Evolutionary conservation across 2,888 invertebrate genomes (phyloP).

Genomic region (Phaedon cochleariae): DNA sequence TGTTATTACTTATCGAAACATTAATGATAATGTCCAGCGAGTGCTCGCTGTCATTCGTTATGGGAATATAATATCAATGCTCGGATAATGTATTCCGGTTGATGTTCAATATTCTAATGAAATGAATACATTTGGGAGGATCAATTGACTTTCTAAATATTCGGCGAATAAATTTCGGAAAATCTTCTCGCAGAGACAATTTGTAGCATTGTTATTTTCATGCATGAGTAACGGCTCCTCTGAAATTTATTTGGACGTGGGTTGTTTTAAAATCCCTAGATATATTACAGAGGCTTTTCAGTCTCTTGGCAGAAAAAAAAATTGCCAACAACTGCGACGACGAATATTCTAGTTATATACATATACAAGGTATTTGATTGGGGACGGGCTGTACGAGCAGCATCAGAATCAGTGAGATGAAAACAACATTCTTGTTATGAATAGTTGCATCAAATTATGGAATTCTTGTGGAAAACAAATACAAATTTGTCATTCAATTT

Average conservation of each 20-base stretch:
- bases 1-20: too few relatives aligned
- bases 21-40: conserved; percentile 16
- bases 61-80: background rate
- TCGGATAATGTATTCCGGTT: background rate
- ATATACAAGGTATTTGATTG: too few relatives aligned
- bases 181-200: conserved; percentile 22
- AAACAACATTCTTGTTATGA: too few relatives aligned
- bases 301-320: background rate
- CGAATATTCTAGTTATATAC: background rate
- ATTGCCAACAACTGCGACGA: background rate
- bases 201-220: conserved; percentile 26
- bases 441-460: too few relatives aligned
- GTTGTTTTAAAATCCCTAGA: conserved; percentile 22
- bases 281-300: conserved; percentile 19
- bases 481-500: too few relatives aligned
- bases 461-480: too few relatives aligned
- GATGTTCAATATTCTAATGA: background rate
- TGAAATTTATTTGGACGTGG: conserved; percentile 24
- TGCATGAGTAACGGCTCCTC: conserved; percentile 21
- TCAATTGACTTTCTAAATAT: conserved; percentile 17
- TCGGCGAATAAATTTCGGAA: conserved; percentile 11
- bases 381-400: too few relatives aligned
- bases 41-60: background rate
- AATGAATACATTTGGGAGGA: conserved; percentile 1
- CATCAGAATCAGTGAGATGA: too few relatives aligned